Base-by-base conservation (phyloP, 1,140 invertebrate species). In the Eciton burchellii region DNA sequence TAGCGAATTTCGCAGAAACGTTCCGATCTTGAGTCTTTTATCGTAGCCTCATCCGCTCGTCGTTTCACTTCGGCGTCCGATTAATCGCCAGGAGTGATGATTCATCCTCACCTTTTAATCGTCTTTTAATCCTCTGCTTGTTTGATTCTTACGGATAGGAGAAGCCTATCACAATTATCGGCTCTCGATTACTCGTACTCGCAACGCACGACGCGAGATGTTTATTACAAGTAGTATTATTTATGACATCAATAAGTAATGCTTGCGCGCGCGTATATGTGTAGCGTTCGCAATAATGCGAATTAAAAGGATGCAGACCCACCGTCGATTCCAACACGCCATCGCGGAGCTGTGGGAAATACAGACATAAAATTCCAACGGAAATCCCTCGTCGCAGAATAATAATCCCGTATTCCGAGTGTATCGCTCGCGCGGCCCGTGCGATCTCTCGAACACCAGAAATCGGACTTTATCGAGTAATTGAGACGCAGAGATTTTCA, bases 1-100 rank as follows among this genome's bases (percentile, higher is more conserved):
- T 89, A 88, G 83, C 81, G 60, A 87, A 90, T 87, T 87, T 89
- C 65, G 62, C 77, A 63, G 12, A 19, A 74, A n/a, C 65, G 24
- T 66, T 45, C 52, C 47, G 41, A 29, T 81, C 19, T 59, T 16
- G 12, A 57, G 57, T 77, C n/a, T n/a, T 74, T 59, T 47, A 19
- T 35, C 29, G 41, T 68, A 21, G 1, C 41, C 41, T 60, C 21
- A 59, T n/a, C 19, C 26, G 21, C 1, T 43, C 21, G 11, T 1
- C 8, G 52, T 54, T 35, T 4, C 11, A 45, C n/a, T 43, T 56
- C 12, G 19, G 14, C 49, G 35, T 6, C 35, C 35, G 35, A 35
- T 63, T 76, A 66, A 29, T 68, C 54, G 11, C 11, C 16, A 2
- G 8, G 21, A 45, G 35, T 35, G 6, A 45, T 57, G 56, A 77